Base-by-base conservation (phyloP, 2,888 invertebrate genomes). In the Automeris io region DNA sequence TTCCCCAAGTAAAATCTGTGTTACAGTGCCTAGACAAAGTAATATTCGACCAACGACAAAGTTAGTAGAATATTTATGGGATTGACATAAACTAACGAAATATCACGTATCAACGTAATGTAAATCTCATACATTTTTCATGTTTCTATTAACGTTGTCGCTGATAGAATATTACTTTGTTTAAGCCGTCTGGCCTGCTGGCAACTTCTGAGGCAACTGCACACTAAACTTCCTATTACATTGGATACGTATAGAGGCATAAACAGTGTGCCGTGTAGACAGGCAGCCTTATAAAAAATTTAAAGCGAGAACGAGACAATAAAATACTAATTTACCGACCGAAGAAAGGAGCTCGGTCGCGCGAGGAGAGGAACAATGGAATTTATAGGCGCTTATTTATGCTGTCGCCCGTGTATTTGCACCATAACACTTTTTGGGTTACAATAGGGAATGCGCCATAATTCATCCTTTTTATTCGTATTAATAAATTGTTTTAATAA, bases 321-420 rank as follows among this genome's bases (percentile, higher is more conserved):
- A 62, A 61, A 58, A 52, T 43, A 50, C 50, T 53, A 52, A 53
- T 56, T 58, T 54, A 53, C 46, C 43, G 37, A 37, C 41, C 45
- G 37, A 43, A 31, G 38, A 37, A 37, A 41, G 40, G 47, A 46
- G 43, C 48, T 34, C 47, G 41, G 43, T 45, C 37, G 46, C 35
- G 21, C 31, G 40, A 29, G 29, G 16, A 29, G 16, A 16, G 16
- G 5, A 29, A 29, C 29, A 29, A 29, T 29, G 29, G 16, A 29
- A 29, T 29, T 29, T 29, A 29, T 29, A 29, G 29, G 16, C 16
- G 16, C 29, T 16, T 29, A 29, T 29, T 29, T 29, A 29, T 29
- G 3, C 29, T 29, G 16, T 29, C 29, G 16, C 13, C n/a, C 29
- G n/a, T 29, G 29, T 29, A 29, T 29, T 29, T 29, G 19, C 33